Conservation (phyloP, 1,140 invertebrate species). For the Cherax quadricarinatus region DNA sequence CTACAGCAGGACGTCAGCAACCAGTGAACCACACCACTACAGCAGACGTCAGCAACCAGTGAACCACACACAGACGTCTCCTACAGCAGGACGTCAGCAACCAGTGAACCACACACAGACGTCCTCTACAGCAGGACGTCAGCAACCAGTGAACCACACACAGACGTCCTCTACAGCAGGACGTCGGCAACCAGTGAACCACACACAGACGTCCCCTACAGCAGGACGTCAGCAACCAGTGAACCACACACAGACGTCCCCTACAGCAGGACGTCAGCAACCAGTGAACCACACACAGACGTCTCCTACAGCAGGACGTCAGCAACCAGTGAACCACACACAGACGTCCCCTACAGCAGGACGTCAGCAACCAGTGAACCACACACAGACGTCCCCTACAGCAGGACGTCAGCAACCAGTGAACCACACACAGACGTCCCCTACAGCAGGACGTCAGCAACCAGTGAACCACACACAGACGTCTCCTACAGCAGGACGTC, state of each 20-base stretch:
- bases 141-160: conserved; percentile 2
- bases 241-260: conserved; percentile 20
- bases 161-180: background rate
- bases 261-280: background rate
- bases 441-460: background rate
- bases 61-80: conserved; percentile 20
- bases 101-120: conserved; percentile 10
- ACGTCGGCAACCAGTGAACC: background rate
- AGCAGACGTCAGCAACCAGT: background rate
- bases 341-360: background rate
- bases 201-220: conserved; percentile 17
- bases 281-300: conserved; percentile 10
- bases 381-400: conserved; percentile 17
- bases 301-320: conserved; percentile 7
- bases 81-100: background rate
- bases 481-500: conserved; percentile 7
- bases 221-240: background rate
- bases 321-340: conserved; percentile 2
- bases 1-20: background rate
- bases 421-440: conserved; percentile 20
- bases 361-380: conserved; percentile 4
- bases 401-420: background rate
- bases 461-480: conserved; percentile 10
- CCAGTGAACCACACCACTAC: conserved; percentile 8
- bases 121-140: conserved; percentile 7